Evolutionary conservation across 1,140 invertebrate genomes (phyloP).

Genomic region (Drosophila tristis): DNA sequence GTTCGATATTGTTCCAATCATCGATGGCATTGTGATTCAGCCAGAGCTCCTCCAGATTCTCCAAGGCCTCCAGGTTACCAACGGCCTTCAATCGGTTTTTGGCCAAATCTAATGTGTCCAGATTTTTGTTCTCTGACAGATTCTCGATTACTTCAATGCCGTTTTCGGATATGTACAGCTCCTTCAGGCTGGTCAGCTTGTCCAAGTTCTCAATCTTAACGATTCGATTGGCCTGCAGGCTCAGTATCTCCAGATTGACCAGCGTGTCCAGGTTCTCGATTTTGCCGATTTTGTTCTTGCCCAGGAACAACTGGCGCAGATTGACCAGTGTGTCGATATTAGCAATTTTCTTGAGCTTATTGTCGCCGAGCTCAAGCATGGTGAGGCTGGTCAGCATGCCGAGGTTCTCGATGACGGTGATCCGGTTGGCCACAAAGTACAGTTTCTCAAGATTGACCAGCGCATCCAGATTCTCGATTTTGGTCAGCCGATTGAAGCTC

Average conservation of each 20-base stretch:
- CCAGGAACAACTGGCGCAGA: conserved; percentile 92
- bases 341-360: conserved; percentile 92
- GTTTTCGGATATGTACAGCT: conserved; percentile 98
- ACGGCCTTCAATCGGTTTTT: conserved; percentile 94
- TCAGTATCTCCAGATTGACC: conserved; percentile 91
- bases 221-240: conserved; percentile 96
- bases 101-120: conserved; percentile 96
- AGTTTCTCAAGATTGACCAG: conserved; percentile 94
- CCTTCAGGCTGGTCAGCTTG: conserved; percentile 89
- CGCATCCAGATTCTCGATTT: conserved; percentile 94
- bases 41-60: conserved; percentile 96
- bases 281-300: conserved; percentile 98
- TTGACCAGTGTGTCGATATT: conserved; percentile 91
- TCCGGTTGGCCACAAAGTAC: conserved; percentile 97
- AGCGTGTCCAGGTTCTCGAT: conserved; percentile 94
- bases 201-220: conserved; percentile 94
- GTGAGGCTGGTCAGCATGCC: conserved; percentile 91
- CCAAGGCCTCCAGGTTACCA: conserved; percentile 91
- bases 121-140: conserved; percentile 88
- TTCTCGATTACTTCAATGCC: conserved; percentile 92
- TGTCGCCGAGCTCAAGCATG: conserved; percentile 97
- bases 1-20: conserved; percentile 94
- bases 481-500: conserved; percentile 97
- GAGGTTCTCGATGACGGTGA: conserved; percentile 96
- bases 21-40: conserved; percentile 96